Evolutionary conservation across 1,140 invertebrate species (phyloP).

Genomic region (Lepidostoma basale): DNA sequence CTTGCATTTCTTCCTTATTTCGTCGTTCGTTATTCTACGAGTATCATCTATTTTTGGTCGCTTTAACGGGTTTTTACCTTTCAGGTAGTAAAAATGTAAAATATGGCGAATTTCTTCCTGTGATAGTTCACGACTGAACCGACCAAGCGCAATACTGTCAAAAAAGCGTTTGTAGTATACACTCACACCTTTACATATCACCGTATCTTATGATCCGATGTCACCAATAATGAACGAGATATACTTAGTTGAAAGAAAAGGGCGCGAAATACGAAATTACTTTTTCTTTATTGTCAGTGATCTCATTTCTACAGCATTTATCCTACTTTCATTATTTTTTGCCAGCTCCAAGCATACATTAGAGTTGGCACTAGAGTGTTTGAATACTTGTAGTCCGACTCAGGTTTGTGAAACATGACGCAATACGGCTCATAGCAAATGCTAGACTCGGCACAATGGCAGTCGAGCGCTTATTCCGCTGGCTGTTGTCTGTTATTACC

Average conservation of each 20-base stretch:
- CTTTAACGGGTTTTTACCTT: conserved; percentile 5
- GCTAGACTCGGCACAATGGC: conserved; percentile 8
- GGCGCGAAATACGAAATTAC: not conserved
- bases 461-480: conserved; percentile 9
- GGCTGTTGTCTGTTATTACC: conserved; percentile 22
- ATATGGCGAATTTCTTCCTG: conserved; percentile 14
- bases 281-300: too few species aligned
- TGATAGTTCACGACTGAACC: conserved; percentile 27
- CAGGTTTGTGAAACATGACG: too few species aligned
- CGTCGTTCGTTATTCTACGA: too few species aligned
- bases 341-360: too few species aligned
- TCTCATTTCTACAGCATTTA: too few species aligned
- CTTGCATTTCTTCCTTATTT: too few species aligned
- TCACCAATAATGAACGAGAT: not conserved
- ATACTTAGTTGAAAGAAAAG: conserved; percentile 20
- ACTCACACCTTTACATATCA: conserved; percentile 2
- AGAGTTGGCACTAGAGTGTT: too few species aligned
- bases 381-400: too few species aligned
- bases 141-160: conserved; percentile 41
- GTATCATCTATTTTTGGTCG: too few species aligned
- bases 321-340: too few species aligned
- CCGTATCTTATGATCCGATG: not conserved
- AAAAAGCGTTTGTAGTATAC: conserved; percentile 3
- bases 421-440: conserved; percentile 10
- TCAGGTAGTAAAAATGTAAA: conserved; percentile 14